phyloP scores from a whole-genome alignment of 1,140 invertebrate genomes.

The Brachionus angularis region DNA sequence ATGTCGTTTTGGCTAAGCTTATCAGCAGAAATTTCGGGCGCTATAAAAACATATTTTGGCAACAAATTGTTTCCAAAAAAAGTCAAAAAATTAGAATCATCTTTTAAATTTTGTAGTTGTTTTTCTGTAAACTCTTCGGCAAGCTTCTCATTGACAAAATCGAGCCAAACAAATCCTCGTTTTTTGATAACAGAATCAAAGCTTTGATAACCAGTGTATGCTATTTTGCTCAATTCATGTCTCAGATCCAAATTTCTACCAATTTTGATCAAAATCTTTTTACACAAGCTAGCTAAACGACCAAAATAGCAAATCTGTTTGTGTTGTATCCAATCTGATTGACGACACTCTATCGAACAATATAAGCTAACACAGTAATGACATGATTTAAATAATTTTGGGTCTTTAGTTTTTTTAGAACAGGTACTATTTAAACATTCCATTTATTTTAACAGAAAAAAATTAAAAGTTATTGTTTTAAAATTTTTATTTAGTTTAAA shows the following conservation, averaged over 20 bases:
- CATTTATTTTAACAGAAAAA: not conserved
- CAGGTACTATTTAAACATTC: not conserved
- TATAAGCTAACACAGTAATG: slow-evolving; percentile 32
- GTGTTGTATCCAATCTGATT: slow-evolving; percentile 11
- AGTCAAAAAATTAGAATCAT: slow-evolving; percentile 10
- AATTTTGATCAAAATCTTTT: slow-evolving; percentile 16
- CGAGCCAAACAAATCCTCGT: slow-evolving; percentile 40
- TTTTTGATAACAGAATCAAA: not conserved
- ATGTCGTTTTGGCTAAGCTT: not conserved
- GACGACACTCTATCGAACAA: slow-evolving; percentile 20
- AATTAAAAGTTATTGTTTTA: slow-evolving; percentile 7
- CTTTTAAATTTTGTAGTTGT: not conserved
- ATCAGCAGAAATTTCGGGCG: not conserved
- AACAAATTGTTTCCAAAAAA: slow-evolving; percentile 31
- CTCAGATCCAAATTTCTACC: not conserved
- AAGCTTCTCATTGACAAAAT: not conserved
- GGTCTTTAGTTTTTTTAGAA: no score
- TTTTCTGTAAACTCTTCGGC: not conserved
- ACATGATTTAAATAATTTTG: not conserved
- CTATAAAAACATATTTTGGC: slow-evolving; percentile 5
- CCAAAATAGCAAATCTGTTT: not conserved
- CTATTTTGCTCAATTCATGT: slow-evolving; percentile 34
- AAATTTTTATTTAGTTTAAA: no score
- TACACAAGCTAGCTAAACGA: not conserved
- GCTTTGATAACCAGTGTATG: not conserved